Percentiles rank a stretch among this genome's conserved stretches.
Evolutionary conservation across 2,797 vertebrate species (phyloP).

Genomic region (Coranthus polyacanthus): DNA sequence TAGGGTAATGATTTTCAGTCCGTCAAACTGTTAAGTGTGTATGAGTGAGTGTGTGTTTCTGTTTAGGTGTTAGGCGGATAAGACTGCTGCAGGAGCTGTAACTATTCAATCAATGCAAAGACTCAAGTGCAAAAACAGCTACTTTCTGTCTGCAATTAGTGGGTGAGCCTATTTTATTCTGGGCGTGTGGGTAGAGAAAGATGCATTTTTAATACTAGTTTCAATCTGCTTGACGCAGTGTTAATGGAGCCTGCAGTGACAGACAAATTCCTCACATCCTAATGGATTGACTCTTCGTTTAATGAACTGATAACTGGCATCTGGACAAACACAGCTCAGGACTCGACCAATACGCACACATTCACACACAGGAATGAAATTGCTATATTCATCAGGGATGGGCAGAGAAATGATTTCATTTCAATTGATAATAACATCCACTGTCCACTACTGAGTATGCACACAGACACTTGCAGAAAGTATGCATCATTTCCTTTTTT

Average conservation of each 20-base stretch:
- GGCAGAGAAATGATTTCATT: conserved; percentile 49
- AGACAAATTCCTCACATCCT: conserved; percentile 65
- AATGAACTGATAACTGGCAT: conserved; percentile 78
- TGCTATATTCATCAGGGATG: conserved; percentile 48
- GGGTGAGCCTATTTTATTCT: conserved; percentile 23
- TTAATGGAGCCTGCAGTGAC: conserved; percentile 71
- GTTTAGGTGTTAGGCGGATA: conserved; percentile 16
- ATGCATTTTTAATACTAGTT: conserved; percentile 73
- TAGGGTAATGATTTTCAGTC: conserved; percentile 41
- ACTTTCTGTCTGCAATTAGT: conserved; percentile 34
- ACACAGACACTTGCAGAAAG: conserved; percentile 3
- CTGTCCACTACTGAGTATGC: conserved; percentile 25
- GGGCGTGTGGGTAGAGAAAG: conserved; percentile 21
- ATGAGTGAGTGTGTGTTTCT: conserved; percentile 11
- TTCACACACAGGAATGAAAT: conserved; percentile 18
- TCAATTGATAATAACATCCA: conserved; percentile 43
- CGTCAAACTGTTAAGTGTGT: conserved; percentile 5
- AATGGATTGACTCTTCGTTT: conserved; percentile 68
- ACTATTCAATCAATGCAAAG: conserved; percentile 15
- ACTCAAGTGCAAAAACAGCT: conserved; percentile 23
- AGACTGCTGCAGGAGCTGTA: conserved; percentile 12
- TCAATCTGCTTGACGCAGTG: conserved; percentile 65
- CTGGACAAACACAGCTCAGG: conserved; percentile 55
- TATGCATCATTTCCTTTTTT: conserved; percentile 55
- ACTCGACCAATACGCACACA: conserved; percentile 14